Evolutionary conservation across 2,888 invertebrate genomes (phyloP).

Genomic region (Dasypogon diadema): DNA sequence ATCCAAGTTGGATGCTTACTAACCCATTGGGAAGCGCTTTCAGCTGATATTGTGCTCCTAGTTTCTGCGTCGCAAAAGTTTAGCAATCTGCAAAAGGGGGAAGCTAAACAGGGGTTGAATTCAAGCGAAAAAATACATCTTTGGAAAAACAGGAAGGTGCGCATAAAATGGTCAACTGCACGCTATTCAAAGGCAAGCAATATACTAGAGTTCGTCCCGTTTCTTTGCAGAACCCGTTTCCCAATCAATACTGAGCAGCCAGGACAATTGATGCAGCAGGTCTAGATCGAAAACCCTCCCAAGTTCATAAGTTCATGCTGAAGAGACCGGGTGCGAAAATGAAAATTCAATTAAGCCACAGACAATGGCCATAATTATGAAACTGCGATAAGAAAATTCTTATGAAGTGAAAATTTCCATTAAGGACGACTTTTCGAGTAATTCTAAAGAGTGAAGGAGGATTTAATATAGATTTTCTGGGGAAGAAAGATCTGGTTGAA

Average conservation of each 20-base stretch:
- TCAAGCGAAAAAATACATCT: conserved; percentile 12
- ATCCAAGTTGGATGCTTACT: background rate
- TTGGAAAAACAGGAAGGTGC: background rate
- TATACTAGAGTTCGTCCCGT: background rate
- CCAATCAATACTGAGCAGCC: background rate
- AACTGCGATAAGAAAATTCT: conserved; percentile 49
- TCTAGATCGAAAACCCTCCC: background rate
- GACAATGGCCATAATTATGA: conserved; percentile 46
- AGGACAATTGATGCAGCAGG: background rate
- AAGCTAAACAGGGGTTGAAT: background rate
- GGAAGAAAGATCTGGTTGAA: conserved; percentile 5
- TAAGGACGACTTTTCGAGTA: conserved; percentile 26
- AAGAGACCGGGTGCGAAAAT: conserved; percentile 35
- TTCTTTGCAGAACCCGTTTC: background rate
- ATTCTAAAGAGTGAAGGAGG: conserved; percentile 19
- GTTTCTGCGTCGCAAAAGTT: background rate
- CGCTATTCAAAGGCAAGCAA: background rate
- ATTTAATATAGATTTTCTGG: conserved; percentile 26
- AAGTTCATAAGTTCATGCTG: conserved; percentile 30
- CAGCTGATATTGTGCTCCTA: too few relatives aligned
- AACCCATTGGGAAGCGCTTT: background rate
- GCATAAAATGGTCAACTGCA: background rate
- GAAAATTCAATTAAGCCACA: conserved; percentile 49
- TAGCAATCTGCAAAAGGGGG: background rate
- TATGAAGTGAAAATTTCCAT: conserved; percentile 49